Evolutionary conservation across 2,888 invertebrate genomes (phyloP).

Genomic region (Agrotis puta): DNA sequence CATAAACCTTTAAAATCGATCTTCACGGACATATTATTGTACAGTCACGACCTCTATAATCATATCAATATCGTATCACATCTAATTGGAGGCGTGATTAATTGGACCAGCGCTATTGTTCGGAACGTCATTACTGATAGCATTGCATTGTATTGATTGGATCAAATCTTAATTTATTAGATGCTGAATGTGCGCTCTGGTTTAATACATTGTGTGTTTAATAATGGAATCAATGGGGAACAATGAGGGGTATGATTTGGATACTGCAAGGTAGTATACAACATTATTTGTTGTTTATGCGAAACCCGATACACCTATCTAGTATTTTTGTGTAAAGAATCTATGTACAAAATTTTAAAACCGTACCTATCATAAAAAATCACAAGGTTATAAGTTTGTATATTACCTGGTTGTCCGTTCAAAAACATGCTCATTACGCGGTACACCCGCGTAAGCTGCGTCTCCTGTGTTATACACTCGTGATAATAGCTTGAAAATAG

Average conservation of each 20-base stretch:
- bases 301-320: too few species aligned
- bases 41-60: neutral
- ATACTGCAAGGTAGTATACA: too few species aligned
- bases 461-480: too few species aligned
- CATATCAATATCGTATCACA: neutral
- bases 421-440: too few species aligned
- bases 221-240: conserved; percentile 9
- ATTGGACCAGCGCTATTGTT: conserved; percentile 27
- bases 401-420: too few species aligned
- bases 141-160: conserved; percentile 45
- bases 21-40: neutral
- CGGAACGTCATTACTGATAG: conserved; percentile 27
- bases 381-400: too few species aligned
- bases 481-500: too few species aligned
- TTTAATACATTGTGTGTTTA: neutral
- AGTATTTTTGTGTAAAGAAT: too few species aligned
- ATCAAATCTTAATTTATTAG: conserved; percentile 44
- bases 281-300: too few species aligned
- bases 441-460: too few species aligned
- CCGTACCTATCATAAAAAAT: too few species aligned
- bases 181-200: neutral
- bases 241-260: neutral
- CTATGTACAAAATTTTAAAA: too few species aligned
- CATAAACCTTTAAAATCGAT: neutral
- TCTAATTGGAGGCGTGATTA: conserved; percentile 23